Evolutionary conservation across 2,113 vertebrate genomes (phyloP).

Genomic region (Rhineura floridana): DNA sequence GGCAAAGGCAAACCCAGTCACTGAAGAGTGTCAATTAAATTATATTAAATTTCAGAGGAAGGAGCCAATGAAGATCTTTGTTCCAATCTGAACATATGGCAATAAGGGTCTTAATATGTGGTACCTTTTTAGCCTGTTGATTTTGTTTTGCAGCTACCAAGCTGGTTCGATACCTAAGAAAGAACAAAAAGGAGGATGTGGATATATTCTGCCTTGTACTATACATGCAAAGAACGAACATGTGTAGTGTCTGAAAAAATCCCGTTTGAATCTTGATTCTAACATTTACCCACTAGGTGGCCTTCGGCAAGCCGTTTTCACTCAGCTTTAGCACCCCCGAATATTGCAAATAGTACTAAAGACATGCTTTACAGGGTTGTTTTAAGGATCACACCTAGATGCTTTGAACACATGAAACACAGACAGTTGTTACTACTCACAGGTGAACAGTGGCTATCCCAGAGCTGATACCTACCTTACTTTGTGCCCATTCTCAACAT

Average conservation of each 20-base stretch:
- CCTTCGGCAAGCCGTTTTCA: background rate
- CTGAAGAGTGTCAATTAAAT: background rate
- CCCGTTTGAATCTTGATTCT: background rate
- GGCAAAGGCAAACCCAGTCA: background rate
- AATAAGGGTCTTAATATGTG: background rate
- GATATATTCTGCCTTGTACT: background rate
- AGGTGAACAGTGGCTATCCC: background rate
- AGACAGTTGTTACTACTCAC: background rate
- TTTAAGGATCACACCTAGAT: background rate
- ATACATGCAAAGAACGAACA: background rate
- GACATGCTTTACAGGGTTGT: background rate
- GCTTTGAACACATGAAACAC: background rate
- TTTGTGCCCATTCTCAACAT: background rate
- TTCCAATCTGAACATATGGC: background rate
- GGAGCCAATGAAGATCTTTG: background rate
- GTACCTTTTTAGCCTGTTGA: constrained; percentile 81
- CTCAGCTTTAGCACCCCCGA: background rate
- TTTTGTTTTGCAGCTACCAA: constrained; percentile 87
- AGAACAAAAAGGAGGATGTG: constrained; percentile 15
- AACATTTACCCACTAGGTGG: background rate
- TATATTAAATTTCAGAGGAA: background rate
- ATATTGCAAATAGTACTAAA: background rate
- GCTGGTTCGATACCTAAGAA: constrained; percentile 86
- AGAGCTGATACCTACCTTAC: background rate
- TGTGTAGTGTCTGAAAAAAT: background rate